These are phyloP conservation scores for Drosophila barbarae DNA, from an alignment of 2,888 invertebrate genomes.

Conservation along the genomic window DNA sequence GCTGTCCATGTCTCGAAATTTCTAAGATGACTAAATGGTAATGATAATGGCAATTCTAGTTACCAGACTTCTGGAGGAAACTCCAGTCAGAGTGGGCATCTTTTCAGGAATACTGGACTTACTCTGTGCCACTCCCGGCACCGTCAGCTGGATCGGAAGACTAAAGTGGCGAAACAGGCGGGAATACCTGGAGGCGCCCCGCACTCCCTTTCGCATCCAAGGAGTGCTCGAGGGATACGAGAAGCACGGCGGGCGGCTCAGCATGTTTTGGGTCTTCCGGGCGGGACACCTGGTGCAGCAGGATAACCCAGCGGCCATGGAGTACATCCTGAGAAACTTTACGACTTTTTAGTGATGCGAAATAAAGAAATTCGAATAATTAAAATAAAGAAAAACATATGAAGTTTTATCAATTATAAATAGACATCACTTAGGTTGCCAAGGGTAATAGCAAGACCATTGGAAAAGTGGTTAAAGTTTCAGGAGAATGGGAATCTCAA, in stretches of 20 bases:
- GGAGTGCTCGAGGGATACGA: slow-evolving; percentile 86
- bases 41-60: slow-evolving; percentile 81
- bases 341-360: slow-evolving; percentile 61
- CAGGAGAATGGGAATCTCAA: background rate
- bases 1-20: background rate
- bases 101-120: slow-evolving; percentile 91
- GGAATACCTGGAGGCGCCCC: slow-evolving; percentile 82
- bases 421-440: no score
- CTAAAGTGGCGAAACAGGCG: slow-evolving; percentile 84
- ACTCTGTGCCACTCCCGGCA: slow-evolving; percentile 90
- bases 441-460: no score
- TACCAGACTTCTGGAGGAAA: slow-evolving; percentile 85
- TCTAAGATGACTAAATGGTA: background rate
- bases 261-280: slow-evolving; percentile 78
- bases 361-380: background rate
- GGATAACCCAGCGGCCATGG: slow-evolving; percentile 86
- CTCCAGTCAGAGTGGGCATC: slow-evolving; percentile 84
- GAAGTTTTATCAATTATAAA: background rate
- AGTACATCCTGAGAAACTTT: slow-evolving; percentile 82
- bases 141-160: slow-evolving; percentile 86
- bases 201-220: slow-evolving; percentile 83
- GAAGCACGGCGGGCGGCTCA: slow-evolving; percentile 81
- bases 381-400: background rate
- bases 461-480: no score
- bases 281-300: slow-evolving; percentile 81